A percentile compares a stretch with the other conserved stretches of the same genome.
Evolutionary conservation across 2,888 invertebrate species (phyloP).

Genomic region (Electrophaes corylata): DNA sequence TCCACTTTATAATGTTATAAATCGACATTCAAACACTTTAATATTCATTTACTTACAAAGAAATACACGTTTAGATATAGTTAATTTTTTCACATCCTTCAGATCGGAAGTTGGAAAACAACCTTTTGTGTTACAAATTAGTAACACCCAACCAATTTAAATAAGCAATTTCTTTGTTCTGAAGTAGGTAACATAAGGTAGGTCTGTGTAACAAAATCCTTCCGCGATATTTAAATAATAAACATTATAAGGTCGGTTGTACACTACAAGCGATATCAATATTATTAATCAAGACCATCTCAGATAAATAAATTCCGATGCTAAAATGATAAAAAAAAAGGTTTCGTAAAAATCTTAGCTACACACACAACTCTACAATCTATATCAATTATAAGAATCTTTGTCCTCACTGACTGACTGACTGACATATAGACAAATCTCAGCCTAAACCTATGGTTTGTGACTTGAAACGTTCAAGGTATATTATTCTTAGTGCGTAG

Average conservation of each 20-base stretch:
- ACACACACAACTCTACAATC: too few species aligned
- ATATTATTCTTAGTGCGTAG: too few species aligned
- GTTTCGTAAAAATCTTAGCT: too few species aligned
- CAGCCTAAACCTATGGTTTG: too few species aligned
- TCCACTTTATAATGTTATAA: not conserved
- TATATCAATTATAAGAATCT: too few species aligned
- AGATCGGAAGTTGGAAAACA: slow-evolving; percentile 14
- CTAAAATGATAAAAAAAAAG: too few species aligned
- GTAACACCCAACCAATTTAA: slow-evolving; percentile 10
- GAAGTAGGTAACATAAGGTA: slow-evolving; percentile 16
- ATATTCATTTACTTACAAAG: not conserved
- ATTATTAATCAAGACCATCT: too few species aligned
- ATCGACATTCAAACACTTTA: not conserved
- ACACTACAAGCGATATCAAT: slow-evolving; percentile 13
- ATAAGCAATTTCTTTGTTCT: slow-evolving; percentile 27
- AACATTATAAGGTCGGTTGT: slow-evolving; percentile 26
- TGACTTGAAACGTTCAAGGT: too few species aligned
- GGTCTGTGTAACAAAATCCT: slow-evolving; percentile 39
- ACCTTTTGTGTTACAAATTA: slow-evolving; percentile 11
- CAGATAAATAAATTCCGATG: too few species aligned
- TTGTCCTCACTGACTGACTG: too few species aligned
- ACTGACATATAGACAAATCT: too few species aligned
- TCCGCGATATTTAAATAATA: slow-evolving; percentile 40
- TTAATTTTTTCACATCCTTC: not conserved
- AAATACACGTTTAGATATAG: not conserved